These are phyloP conservation scores for Pollenia amentaria DNA, from an alignment of 2,888 invertebrate species.

Conservation along the genomic window DNA sequence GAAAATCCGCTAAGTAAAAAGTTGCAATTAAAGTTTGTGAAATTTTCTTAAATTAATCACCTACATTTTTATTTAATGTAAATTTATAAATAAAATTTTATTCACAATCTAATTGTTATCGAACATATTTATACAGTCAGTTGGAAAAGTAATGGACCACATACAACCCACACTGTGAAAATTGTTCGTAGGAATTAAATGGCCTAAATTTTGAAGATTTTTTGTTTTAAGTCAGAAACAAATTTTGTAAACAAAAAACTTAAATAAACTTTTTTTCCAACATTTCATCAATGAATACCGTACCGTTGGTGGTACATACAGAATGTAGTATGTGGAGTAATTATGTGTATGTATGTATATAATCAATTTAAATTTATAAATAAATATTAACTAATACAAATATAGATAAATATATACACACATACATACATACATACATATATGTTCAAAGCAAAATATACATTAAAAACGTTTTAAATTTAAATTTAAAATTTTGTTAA, in stretches of 20 bases:
- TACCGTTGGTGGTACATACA: too few relatives aligned
- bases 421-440: background rate
- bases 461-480: constrained; percentile 22
- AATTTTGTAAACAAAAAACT: constrained; percentile 45
- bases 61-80: background rate
- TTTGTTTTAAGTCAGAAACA: constrained; percentile 32
- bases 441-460: constrained; percentile 11
- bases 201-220: background rate
- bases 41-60: constrained; percentile 10
- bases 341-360: too few relatives aligned
- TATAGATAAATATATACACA: background rate
- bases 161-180: background rate
- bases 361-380: too few relatives aligned
- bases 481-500: constrained; percentile 45
- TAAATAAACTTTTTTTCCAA: constrained; percentile 12
- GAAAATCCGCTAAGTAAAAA: too few relatives aligned
- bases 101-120: background rate
- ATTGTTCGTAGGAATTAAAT: background rate
- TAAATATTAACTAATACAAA: background rate
- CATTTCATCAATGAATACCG: constrained; percentile 40
- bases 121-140: background rate
- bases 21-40: constrained; percentile 1
- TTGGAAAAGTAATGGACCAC: background rate
- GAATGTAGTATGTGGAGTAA: too few relatives aligned
- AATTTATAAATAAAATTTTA: constrained; percentile 3